Base-by-base conservation (phyloP, 2,888 invertebrate species). In the Pollenia griseotomentosa region DNA sequence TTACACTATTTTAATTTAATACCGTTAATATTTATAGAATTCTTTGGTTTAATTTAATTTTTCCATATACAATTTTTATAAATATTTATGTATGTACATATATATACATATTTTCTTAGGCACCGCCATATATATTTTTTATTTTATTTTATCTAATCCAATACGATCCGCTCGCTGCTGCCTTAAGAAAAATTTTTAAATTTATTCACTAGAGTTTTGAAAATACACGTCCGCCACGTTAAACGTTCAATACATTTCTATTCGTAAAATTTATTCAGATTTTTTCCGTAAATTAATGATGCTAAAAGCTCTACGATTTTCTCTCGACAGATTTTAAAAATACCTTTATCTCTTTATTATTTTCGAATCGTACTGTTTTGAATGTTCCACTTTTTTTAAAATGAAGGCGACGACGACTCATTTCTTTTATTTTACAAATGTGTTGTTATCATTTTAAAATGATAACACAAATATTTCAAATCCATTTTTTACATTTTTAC, bases 161-260 rank as follows among this genome's bases (percentile, higher is more conserved):
- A 83, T 70, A 83, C 80, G 61, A 87, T 82, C 87, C 84, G 78
- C 78, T 87, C 55, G 81, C 81, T 81, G 87, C 74, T 87, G 74
- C 74, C 66, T 77, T 77, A n/a, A 78, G 33, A 74, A 42, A 63
- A 65, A 79, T n/a, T 46, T 55, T 9, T 14, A 55, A 55, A 42
- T 53, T 59, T 33, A 40, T n/a, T 40, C 81, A 73, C 55, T 55
- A 53, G 9, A 65, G 44, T 86, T 83, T 83, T 75, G 11, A 71
- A 79, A 75, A 57, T 23, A 84, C 84, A 87, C 87, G 78, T 84
- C 87, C 84, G 84, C 83, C 84, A 81, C 73, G 84, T 80, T 85
- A 85, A 88, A 85, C 83, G 83, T 83, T 85, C 83, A 83, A 79
- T 85, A 73, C 68, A 83, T 68, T 75, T 80, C 85, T 88, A 83